Evolutionary conservation across 2,113 vertebrate genomes (phyloP), one percentile per base, ranked within the genome.

Genomic region (Gnathonemus echidnorhynchus): DNA sequence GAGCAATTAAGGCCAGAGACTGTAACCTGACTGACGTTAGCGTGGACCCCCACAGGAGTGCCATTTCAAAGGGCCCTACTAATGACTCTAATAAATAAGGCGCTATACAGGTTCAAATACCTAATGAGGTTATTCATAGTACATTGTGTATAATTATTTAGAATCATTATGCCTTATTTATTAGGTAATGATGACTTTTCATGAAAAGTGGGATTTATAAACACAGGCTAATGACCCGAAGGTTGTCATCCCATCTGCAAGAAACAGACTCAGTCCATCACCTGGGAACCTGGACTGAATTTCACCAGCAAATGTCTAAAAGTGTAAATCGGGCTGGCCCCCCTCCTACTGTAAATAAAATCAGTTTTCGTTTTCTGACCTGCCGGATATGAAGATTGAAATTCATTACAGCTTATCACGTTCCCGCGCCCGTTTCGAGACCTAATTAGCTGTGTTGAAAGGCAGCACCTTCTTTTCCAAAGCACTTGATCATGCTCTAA

Each of bases 371-470:
- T 88, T 31, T 62, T 66, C 39, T 62, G 31, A 88, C 56, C 56
- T 62, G 56, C 58, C 8, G 31, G 87, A 31, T 50, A 66, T 48
- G 39, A 88, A 50, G 53, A 88, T 58, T 88, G 15, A 48, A 49
- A 31, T 88, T 88, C 53, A 27, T 74, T 74, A 74, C 45, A 48
- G 35, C 87, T 66, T 62, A 88, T 49, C 42, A 48, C 45, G 24
- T 49, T 49, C 62, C 31, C 0, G 62, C 46, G n/a, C 88, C 88
- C n/a, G 39, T 74, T 74, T 88, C 2, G 24, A 70, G 88, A 88
- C 62, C 58, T 46, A 88, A 74, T 88, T 88, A 88, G 24, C 42
- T 24, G 42, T 88, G 66, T 48, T 74, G 62, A 88, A 74, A 88
- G 58, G 52, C 52, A 66, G 87, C 87, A 58, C 56, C 87, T 66